Conservation (phyloP, 2,113 vertebrate species). For the Isurus oxyrinchus region DNA sequence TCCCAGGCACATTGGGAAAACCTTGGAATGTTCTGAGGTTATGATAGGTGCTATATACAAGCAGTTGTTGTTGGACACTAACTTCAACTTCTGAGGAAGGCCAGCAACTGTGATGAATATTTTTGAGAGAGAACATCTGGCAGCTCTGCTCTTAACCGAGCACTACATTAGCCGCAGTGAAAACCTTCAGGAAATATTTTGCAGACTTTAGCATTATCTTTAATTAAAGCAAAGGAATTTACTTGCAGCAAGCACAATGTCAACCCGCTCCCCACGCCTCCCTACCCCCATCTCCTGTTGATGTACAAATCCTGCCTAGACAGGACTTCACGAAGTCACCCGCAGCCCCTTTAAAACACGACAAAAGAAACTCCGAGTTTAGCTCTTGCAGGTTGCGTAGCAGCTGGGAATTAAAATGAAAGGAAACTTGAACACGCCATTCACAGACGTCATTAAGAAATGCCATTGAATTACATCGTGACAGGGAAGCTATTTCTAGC, state of each 20-base stretch:
- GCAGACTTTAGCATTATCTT: neutral
- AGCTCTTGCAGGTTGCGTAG: neutral
- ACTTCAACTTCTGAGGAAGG: neutral
- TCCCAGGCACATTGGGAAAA: neutral
- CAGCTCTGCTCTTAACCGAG: neutral
- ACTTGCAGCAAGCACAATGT: neutral
- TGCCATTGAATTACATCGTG: neutral
- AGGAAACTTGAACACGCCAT: neutral
- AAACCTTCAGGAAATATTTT: neutral
- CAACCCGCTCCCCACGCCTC: neutral
- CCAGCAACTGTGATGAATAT: neutral
- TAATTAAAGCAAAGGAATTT: neutral
- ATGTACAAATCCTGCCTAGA: neutral
- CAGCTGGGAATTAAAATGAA: slow-evolving; percentile 21
- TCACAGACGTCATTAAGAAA: slow-evolving; percentile 1
- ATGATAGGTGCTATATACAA: neutral
- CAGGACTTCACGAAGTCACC: neutral
- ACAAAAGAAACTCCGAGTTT: neutral
- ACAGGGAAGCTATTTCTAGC: neutral
- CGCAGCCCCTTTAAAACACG: neutral
- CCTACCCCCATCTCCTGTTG: neutral
- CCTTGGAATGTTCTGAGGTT: neutral
- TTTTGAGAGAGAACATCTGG: neutral
- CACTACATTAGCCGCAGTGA: neutral
- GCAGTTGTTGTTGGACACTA: neutral